Base-by-base conservation (phyloP, 2,113 vertebrate genomes). In the Neomonachus schauinslandi region DNA sequence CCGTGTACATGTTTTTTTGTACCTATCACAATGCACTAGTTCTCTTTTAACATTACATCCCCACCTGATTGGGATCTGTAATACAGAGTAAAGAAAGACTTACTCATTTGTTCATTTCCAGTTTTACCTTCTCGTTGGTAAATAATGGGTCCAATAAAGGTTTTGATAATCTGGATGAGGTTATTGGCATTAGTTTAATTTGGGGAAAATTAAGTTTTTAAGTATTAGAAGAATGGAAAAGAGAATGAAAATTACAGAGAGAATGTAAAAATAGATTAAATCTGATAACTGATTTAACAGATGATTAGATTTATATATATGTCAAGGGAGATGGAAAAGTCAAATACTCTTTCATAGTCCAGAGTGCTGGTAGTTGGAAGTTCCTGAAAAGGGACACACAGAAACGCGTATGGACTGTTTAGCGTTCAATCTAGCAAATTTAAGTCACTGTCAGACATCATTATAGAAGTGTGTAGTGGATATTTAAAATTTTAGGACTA, bases 191-290 rank as follows among this genome's bases (percentile, higher is more conserved):
- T 92, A 61, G 39, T 82, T 92, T 83, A 79, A 93, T 51, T 49
- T 79, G 67, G 51, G 63, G 36, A 71, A 86, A 91, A 79, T 42
- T 91, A 81, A 85, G 15, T 71, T 65, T 71, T 79, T 84, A 83
- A 93, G 12, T 96, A 42, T 51, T 72, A 59, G 16, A 94, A 77
- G 31, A 90, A 46, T 83, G 16, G n/a, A 65, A 65, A 97, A 51
- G 55, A 87, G 15, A 97, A 59, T 81, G 72, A 84, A 87, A 96
- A 79, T 89, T 89, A 59, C 3, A 67, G 14, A 69, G 13, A 57
- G 65, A 81, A 79, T 85, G 2, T 63, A 95, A 49, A 90, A 77
- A 57, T 55, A n/a, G 57, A 11, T n/a, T 71, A 46, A 95, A 63
- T 86, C 26, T 65, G 14, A 28, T 49, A 89, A 69, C 12, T 93